These are phyloP conservation scores for Frankliniella intonsa DNA, from an alignment of 2,888 invertebrate genomes.

Conservation along the genomic window DNA sequence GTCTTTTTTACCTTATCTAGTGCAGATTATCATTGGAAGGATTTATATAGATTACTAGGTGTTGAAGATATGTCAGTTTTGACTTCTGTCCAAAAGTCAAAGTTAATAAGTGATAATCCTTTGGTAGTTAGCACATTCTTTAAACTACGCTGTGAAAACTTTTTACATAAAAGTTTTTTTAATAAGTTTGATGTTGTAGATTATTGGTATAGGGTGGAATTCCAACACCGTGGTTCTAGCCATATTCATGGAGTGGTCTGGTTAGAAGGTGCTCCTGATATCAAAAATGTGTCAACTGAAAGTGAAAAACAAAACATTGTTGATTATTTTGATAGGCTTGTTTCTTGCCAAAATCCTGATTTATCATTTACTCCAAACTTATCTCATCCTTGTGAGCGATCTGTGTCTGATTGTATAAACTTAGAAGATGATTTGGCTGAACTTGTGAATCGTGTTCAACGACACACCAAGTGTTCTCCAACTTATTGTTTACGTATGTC, in stretches of 20 bases:
- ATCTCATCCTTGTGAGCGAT: conserved; percentile 34
- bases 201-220: conserved; percentile 34
- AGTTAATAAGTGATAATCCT: conserved; percentile 33
- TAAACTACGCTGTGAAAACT: too few species aligned
- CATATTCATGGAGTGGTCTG: conserved; percentile 37
- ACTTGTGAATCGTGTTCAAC: not conserved
- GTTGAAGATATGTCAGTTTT: not conserved
- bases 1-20: conserved; percentile 36
- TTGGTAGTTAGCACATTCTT: too few species aligned
- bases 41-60: conserved; percentile 31
- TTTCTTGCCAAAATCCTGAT: conserved; percentile 33
- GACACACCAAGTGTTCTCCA: not conserved
- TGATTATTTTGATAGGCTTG: conserved; percentile 32
- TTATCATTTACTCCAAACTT: conserved; percentile 25
- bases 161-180: conserved; percentile 33
- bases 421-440: not conserved
- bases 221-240: conserved; percentile 35
- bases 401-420: not conserved
- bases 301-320: not conserved
- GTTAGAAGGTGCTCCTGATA: conserved; percentile 35
- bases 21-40: conserved; percentile 36
- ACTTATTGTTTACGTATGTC: conserved; percentile 29
- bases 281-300: conserved; percentile 15
- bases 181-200: conserved; percentile 28
- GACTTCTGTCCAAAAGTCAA: not conserved